Evolutionary conservation across 2,797 vertebrate species (phyloP), one percentile per base, ranked within the genome.

Genomic region (Tenualosa thibaudeaui): DNA sequence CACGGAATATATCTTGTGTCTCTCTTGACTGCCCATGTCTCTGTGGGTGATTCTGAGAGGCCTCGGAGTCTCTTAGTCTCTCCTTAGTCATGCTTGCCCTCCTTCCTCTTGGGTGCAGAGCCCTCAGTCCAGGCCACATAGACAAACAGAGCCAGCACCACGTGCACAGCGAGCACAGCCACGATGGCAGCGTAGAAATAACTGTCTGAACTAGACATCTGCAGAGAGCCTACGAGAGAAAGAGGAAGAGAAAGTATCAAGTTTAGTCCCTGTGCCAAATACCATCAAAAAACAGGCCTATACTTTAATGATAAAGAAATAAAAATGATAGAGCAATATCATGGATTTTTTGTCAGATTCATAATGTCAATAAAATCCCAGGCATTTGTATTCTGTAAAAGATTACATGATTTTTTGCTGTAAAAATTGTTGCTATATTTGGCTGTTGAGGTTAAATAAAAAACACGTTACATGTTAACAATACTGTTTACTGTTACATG

Each of bases 181-280:
- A 99, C 97, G 81, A 99, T 99, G 85, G 98, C 97, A 56, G 97
- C 98, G 53, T 99, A 99, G 90, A 99, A 99, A 91, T 98, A 98
- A 93, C 98, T 99, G 93, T 99, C 98, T 58, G 95, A 95, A 93
- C 94, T 97, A 0, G 97, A 97, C 97, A 99, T 97, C 85, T 98
- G 97, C 92, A 98, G 94, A 40, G 94, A 93, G 88, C 96, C 98
- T 99, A 90, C 81, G 31, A 43, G 87, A 87, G 93, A 85, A 7
- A 91, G 17, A 22, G 17, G 53, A 56, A 78, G 31, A 8, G 62
- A 24, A 85, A 51, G 87, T 78, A 78, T 22, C 31, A 40, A 22
- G 40, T 78, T 46, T 43, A 40, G 19, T 78, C 40, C 22, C 49
- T 51, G 49, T 51, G 78, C 58, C 26, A 24, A 0, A 7, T 2